A percentile compares a stretch with the other conserved stretches of the same genome.
These are phyloP conservation scores for Novumbra hubbsi DNA, from an alignment of 2,797 vertebrate genomes.

Conservation along the genomic window DNA sequence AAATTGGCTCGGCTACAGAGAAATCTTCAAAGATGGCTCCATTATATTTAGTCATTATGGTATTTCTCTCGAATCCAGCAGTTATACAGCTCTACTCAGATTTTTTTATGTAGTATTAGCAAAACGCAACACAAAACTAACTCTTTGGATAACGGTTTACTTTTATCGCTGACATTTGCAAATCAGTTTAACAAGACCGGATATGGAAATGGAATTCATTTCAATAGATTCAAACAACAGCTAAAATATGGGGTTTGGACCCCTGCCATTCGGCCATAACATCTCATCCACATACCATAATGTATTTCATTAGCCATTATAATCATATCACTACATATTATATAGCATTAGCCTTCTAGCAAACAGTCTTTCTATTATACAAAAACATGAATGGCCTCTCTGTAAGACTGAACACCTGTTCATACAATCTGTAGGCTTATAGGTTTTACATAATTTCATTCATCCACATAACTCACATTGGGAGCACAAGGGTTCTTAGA, in stretches of 20 bases:
- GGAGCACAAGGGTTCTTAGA: conserved; percentile 5
- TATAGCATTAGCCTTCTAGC: neutral
- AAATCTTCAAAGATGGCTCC: neutral
- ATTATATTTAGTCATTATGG: neutral
- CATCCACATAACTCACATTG: conserved; percentile 11
- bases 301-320: neutral
- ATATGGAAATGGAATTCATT: conserved; percentile 1
- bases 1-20: neutral
- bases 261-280: neutral
- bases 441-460: conserved; percentile 12
- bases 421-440: conserved; percentile 7
- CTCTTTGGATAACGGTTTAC: neutral
- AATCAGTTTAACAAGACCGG: neutral
- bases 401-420: conserved; percentile 5
- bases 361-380: neutral
- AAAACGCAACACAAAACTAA: neutral
- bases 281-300: neutral
- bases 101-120: neutral
- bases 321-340: neutral
- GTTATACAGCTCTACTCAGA: neutral
- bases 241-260: neutral
- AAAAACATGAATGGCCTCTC: neutral
- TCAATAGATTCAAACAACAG: neutral
- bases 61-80: neutral
- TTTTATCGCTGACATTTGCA: neutral